Base-by-base conservation (phyloP, 2,113 vertebrate genomes). In the Melospiza georgiana region DNA sequence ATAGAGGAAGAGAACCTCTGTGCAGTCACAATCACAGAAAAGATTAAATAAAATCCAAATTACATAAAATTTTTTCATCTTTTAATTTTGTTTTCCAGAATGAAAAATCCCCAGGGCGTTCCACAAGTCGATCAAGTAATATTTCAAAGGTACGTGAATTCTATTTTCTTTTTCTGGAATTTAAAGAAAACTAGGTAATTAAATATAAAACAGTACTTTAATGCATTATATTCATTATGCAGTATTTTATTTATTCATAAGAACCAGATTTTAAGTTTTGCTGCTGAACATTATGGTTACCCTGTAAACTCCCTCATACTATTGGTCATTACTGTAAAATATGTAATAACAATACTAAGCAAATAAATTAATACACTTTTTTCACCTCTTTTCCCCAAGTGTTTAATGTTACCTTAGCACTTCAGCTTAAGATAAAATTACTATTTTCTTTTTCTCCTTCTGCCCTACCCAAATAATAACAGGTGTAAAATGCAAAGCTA, bases 81-180 rank as follows among this genome's bases (percentile, higher is more conserved):
- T 96, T 74, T 90, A 31, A 94, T 97, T 96, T 96, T 97, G 30
- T 97, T 95, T 98, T 97, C 82, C 98, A 99, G 99, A 98, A 98
- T 97, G 99, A 98, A 69, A 99, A 99, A 95, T 98, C 98, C 66
- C 98, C 98, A 63, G 98, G 99, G 22, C 97, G 98, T 94, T 99
- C 99, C 81, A 97, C 99, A 83, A 99, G 99, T 97, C 98, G 98
- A 97, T 99, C 99, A 73, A 99, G 99, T 97, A 99, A 98, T 97
- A 98, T 99, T 97, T 99, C 99, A 96, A 99, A 99, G 98, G 99
- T 99, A 97, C 44, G 97, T 96, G 52, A 88, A 96, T 93, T 71
- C 20, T 78, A 22, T 72, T 90, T 63, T 35, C 20, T 88, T 85
- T 65, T 18, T 25, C 33, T 46, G 61, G n/a, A 44, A 52, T 54